Evolutionary conservation across 2,888 invertebrate genomes (phyloP), one percentile per base, ranked within the genome.

Genomic region (Athrips mouffetella): DNA sequence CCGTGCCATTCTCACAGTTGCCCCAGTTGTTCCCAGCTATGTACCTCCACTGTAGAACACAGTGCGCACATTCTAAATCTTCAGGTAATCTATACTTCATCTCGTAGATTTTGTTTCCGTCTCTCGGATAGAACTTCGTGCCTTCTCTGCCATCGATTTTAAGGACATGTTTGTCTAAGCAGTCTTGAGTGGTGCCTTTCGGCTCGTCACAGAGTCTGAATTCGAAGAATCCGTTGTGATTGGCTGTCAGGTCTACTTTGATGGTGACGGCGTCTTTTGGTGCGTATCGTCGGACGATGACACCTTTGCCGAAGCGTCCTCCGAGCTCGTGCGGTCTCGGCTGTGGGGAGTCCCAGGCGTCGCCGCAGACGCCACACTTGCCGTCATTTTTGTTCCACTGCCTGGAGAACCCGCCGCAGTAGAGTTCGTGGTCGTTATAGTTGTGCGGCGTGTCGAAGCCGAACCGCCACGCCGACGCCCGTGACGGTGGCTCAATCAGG

Each of bases 41-140:
- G 76, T 97, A 97, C 59, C 93, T 91, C 97, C 97, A 97, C 70
- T 97, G 97, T 50, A 97, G 82, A 2, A 97, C 91, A 70, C 97
- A 97, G 72, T 95, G 95, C 8, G 90, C 79, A 73, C 97, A 97
- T 39, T 92, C 91, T 11, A 95, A 65, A 30, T 90, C 92, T 50
- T 89, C 78, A 1, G 90, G 91, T 45, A 94, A 76, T 58, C 89
- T 88, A 56, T 93, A 92, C 58, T 91, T 91, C 75, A 94, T 93
- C 68, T 95, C 94, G 73, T 95, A 96, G 13, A 95, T 90, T 65
- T 91, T 92, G 60, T 93, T 94, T 0, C 96, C 95, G 33, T 94
- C 92, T 51, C 91, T 91, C 0, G 95, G 95, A 70, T 92, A 95
- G 69, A 91, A 95, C 53, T 92, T 89, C 3, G 89, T 89, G 3